Evolutionary conservation across 2,888 invertebrate genomes (phyloP), one percentile per base, ranked within the genome.

Genomic region (Limulus polyphemus): DNA sequence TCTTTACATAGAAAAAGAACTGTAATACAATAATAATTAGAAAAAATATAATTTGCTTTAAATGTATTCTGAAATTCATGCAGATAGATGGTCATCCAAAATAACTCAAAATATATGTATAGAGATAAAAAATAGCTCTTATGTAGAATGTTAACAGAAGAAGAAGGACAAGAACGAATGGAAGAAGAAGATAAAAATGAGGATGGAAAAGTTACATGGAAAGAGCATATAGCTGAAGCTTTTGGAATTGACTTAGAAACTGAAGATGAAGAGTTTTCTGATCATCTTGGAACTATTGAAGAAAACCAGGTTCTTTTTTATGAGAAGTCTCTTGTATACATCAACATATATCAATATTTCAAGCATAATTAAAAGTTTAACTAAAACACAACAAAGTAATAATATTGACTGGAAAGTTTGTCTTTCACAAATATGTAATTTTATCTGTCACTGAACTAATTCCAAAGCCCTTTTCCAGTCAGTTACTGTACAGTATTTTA

Each of bases 171-270:
- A 59, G 92, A 93, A 74, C 83, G 90, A 47, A 80, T 94, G 71
- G 83, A 86, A 65, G 91, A 93, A 73, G 84, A 90, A 1, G 98
- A 98, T 77, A 82, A 82, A 55, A 83, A 97, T 75, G 80, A 81
- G 51, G 89, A 98, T 76, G 88, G 87, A 0, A 78, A 79, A 68
- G 83, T 98, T 2, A 84, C 88, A 0, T 98, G 95, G 95, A 77
- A 81, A 9, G 98, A 99, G 78, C 91, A 94, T 75, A 74, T 92
- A n/a, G 81, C 83, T 60, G 91, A 93, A 75, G 84, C 88, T 0
- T 97, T 91, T 75, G 90, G 90, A 0, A 83, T 87, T 58, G 71
- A 73, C 32, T 84, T 85, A 65, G 79, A 75, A 55, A 71, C 73
- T 12, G 76, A 77, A 55, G 70, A 75, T 52, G 71, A 71, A 56